phyloP scores from a whole-genome alignment of 37 sponge, comb jelly and placozoan genomes.

The Haliclona indistincta region DNA sequence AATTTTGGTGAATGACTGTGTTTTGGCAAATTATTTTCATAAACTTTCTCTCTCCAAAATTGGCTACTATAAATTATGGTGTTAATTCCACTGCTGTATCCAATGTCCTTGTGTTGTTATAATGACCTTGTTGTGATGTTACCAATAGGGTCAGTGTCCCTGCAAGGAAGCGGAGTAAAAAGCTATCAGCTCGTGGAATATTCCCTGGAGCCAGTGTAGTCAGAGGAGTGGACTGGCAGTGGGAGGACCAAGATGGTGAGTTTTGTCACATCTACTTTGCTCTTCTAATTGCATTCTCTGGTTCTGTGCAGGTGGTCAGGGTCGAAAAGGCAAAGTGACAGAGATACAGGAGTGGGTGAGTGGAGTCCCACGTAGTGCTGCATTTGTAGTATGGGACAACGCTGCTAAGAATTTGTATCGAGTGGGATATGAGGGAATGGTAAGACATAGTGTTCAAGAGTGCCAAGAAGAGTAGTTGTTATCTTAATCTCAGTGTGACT shows the following conservation, averaged over 20 bases:
- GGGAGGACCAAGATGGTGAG: conserved; percentile 92
- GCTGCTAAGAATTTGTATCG: conserved; percentile 78
- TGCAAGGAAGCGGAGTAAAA: conserved; percentile 58
- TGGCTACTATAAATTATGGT: too few relatives aligned
- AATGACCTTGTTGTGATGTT: too few relatives aligned
- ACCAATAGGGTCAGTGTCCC: conserved; percentile 43
- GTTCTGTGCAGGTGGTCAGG: conserved; percentile 60
- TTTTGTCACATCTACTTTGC: not conserved
- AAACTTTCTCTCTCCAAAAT: too few relatives aligned
- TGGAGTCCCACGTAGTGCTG: conserved; percentile 61
- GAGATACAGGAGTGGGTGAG: conserved; percentile 67
- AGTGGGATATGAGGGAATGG: conserved; percentile 80
- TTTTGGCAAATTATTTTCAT: too few relatives aligned
- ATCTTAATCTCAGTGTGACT: conserved; percentile 50
- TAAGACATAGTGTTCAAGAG: conserved; percentile 16
- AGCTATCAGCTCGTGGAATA: conserved; percentile 58
- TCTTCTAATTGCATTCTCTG: not conserved
- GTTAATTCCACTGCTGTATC: too few relatives aligned
- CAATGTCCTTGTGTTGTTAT: too few relatives aligned
- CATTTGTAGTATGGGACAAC: conserved; percentile 77
- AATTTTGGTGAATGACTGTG: too few relatives aligned
- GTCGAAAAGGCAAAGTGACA: conserved; percentile 72
- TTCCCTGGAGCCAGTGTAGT: conserved; percentile 82
- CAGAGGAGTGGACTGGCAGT: conserved; percentile 84
- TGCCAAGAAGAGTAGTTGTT: not conserved